phyloP scores from a whole-genome alignment of 2,888 invertebrate genomes.

The Ernsta delagoae region DNA sequence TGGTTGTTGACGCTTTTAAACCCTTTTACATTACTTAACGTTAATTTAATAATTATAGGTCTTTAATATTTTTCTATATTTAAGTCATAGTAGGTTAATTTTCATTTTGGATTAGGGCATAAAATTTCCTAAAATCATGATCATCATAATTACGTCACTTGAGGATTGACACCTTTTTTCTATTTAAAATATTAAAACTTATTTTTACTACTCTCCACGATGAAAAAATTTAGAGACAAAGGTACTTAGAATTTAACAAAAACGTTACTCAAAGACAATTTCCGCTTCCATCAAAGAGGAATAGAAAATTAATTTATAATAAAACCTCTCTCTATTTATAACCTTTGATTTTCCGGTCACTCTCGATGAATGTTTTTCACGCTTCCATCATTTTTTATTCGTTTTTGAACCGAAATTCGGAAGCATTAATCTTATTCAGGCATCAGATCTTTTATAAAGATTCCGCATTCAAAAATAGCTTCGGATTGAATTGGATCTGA shows the following conservation, averaged over 20 bases:
- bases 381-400: conserved; percentile 45
- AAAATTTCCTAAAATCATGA: too few relatives aligned
- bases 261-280: conserved; percentile 2
- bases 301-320: conserved; percentile 8
- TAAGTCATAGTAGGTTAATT: too few relatives aligned
- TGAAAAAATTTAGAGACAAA: not conserved
- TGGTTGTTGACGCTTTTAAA: not conserved
- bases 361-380: conserved; percentile 39
- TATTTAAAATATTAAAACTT: too few relatives aligned
- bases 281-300: conserved; percentile 4
- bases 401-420: conserved; percentile 51
- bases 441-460: conserved; percentile 65
- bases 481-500: conserved; percentile 64
- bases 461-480: conserved; percentile 65
- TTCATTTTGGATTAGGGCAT: too few relatives aligned
- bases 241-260: not conserved
- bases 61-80: too few relatives aligned
- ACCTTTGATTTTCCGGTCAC: conserved; percentile 35
- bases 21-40: too few relatives aligned
- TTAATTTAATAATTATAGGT: too few relatives aligned
- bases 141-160: too few relatives aligned
- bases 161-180: too few relatives aligned
- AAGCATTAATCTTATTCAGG: conserved; percentile 53
- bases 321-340: not conserved
- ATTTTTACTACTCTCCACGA: not conserved